phyloP scores from a whole-genome alignment of 2,888 invertebrate species.

The Tridacna crocea region DNA sequence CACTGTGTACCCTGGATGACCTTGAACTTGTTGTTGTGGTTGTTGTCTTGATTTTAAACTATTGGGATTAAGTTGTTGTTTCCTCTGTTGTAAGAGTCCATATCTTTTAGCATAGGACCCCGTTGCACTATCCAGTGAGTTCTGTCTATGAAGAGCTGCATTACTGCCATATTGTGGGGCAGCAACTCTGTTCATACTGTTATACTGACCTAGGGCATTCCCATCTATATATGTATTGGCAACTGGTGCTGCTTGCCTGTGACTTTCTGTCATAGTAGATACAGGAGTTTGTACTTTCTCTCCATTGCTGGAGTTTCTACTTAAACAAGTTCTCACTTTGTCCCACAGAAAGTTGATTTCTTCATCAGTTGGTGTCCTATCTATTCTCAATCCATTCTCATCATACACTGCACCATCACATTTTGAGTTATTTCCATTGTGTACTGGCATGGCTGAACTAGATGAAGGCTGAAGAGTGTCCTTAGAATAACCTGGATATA shows the following conservation, averaged over 20 bases:
- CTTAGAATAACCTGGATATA: conserved; percentile 44
- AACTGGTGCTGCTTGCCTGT: conserved; percentile 69
- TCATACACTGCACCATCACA: conserved; percentile 68
- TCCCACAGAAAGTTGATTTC: conserved; percentile 83
- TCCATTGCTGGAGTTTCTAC: conserved; percentile 52
- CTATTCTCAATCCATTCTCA: conserved; percentile 78
- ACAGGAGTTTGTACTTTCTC: conserved; percentile 36
- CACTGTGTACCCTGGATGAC: conserved; percentile 57
- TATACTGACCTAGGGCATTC: conserved; percentile 68
- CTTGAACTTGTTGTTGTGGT: conserved; percentile 27
- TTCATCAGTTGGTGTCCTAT: conserved; percentile 83
- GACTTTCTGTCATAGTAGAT: conserved; percentile 34
- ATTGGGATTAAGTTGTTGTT: conserved; percentile 67
- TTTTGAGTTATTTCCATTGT: conserved; percentile 45
- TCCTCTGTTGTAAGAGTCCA: conserved; percentile 71
- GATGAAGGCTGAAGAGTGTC: conserved; percentile 41
- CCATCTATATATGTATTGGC: conserved; percentile 80
- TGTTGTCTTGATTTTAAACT: conserved; percentile 56
- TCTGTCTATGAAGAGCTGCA: conserved; percentile 47
- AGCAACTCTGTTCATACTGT: conserved; percentile 60
- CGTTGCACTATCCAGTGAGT: conserved; percentile 51
- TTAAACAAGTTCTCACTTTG: conserved; percentile 80
- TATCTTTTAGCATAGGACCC: conserved; percentile 64
- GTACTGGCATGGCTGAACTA: conserved; percentile 48
- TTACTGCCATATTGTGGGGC: conserved; percentile 30